A percentile compares a stretch with the other conserved stretches of the same genome.
These are phyloP conservation scores for Nasalis larvatus DNA, from an alignment of 2,113 vertebrate genomes.

Conservation along the genomic window DNA sequence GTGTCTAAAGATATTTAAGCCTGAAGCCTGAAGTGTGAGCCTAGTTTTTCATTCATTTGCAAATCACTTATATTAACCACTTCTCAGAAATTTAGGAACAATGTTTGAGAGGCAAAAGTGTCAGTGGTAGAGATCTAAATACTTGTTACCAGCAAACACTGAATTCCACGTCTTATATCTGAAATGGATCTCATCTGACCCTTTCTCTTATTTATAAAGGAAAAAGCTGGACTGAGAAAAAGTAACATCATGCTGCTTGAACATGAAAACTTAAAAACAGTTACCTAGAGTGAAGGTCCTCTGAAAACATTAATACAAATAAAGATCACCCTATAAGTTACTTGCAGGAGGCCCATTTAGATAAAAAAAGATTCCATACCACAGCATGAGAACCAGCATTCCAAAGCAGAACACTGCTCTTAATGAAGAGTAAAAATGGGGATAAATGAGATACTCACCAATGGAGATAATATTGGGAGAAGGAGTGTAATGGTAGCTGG, in stretches of 20 bases:
- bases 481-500: conserved; percentile 94
- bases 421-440: not conserved
- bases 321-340: not conserved
- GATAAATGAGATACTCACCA: conserved; percentile 86
- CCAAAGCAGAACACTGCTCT: not conserved
- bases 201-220: not conserved
- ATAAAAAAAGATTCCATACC: not conserved
- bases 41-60: not conserved
- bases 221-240: not conserved
- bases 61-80: not conserved
- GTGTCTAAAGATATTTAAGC: not conserved
- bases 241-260: not conserved
- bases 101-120: not conserved
- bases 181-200: not conserved
- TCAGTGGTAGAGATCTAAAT: conserved; percentile 10
- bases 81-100: conserved; percentile 7
- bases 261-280: not conserved
- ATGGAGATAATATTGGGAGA: conserved; percentile 92
- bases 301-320: not conserved
- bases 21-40: not conserved
- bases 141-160: not conserved
- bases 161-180: not conserved
- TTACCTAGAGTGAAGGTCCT: not conserved
- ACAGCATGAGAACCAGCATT: not conserved
- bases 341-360: not conserved